These are phyloP conservation scores for Syrista parreyssii DNA, from an alignment of 2,888 invertebrate genomes.

Conservation along the genomic window DNA sequence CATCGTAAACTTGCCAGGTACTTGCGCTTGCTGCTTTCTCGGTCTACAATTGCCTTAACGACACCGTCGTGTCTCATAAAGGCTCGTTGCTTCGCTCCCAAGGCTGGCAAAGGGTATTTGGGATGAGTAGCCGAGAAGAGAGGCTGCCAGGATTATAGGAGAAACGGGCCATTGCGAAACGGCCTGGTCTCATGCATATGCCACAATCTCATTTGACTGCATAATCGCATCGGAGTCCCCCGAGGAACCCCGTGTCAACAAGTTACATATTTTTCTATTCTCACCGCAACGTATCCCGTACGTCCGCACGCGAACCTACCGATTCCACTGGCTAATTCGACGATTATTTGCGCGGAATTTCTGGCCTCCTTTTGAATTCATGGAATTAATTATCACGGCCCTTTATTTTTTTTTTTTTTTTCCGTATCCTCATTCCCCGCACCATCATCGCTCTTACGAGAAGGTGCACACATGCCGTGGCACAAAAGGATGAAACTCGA, in stretches of 20 bases:
- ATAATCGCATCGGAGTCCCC: constrained; percentile 60
- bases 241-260: constrained; percentile 62
- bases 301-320: background rate
- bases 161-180: constrained; percentile 15
- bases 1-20: background rate
- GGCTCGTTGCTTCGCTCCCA: constrained; percentile 26
- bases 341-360: background rate
- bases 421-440: background rate
- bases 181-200: constrained; percentile 62
- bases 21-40: background rate
- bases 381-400: background rate
- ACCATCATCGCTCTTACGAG: background rate
- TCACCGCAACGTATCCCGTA: background rate
- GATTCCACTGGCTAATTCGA: background rate
- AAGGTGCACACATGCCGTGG: background rate
- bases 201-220: constrained; percentile 66
- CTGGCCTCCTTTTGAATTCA: background rate
- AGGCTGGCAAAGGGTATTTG: constrained; percentile 21
- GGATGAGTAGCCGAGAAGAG: constrained; percentile 3
- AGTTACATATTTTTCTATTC: constrained; percentile 60
- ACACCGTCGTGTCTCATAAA: constrained; percentile 42
- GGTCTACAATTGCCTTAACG: constrained; percentile 28
- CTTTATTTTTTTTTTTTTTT: background rate
- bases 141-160: constrained; percentile 13
- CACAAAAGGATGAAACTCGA: background rate